phyloP scores from a whole-genome alignment of 2,113 vertebrate species.

The Burhinus oedicnemus region DNA sequence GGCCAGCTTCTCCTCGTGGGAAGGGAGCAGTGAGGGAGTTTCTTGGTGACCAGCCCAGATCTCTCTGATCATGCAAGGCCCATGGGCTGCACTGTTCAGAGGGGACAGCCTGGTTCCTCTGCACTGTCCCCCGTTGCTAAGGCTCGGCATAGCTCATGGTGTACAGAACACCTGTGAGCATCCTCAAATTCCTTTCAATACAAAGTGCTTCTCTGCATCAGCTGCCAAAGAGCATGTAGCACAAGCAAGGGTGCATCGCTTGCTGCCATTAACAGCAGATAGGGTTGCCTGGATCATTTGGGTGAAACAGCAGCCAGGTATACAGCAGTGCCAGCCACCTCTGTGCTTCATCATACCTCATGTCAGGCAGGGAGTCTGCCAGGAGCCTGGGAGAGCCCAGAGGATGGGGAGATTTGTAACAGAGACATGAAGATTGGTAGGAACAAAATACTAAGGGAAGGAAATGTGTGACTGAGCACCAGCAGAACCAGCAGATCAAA shows the following conservation, averaged over 20 bases:
- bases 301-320: not conserved
- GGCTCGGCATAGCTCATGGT: not conserved
- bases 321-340: not conserved
- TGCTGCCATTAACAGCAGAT: not conserved
- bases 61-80: not conserved
- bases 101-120: not conserved
- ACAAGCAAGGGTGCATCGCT: rapidly evolving
- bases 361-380: not conserved
- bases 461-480: rapidly evolving
- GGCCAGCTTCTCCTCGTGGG: not conserved
- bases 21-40: not conserved
- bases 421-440: not conserved
- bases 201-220: not conserved
- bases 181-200: not conserved
- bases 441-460: not conserved
- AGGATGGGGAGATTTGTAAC: not conserved
- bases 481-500: not conserved
- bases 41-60: not conserved
- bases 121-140: not conserved
- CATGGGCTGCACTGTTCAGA: not conserved
- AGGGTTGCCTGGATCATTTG: not conserved
- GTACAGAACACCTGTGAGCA: not conserved
- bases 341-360: not conserved
- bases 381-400: not conserved
- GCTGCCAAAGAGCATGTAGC: not conserved